These are phyloP conservation scores for Cinara cedri DNA, from an alignment of 2,888 invertebrate genomes.

Conservation along the genomic window DNA sequence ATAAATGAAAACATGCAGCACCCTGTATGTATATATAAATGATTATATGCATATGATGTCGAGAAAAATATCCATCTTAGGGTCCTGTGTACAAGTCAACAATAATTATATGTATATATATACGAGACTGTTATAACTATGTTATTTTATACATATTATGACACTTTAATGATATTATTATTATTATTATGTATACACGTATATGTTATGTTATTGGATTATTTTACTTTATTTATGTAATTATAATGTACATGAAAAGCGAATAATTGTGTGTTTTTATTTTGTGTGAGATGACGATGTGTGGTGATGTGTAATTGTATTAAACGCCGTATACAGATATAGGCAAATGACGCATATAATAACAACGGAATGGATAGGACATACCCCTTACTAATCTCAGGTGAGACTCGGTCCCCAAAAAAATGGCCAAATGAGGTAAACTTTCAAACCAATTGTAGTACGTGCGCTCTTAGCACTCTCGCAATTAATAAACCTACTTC, in stretches of 20 bases:
- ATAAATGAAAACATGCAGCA: slow-evolving; percentile 38
- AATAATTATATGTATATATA: slow-evolving; percentile 6
- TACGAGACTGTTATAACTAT: not conserved
- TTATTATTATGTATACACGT: too few relatives aligned
- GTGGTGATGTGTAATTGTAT: not conserved
- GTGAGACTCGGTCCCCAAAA: too few relatives aligned
- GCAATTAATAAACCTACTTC: too few relatives aligned
- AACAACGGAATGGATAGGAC: too few relatives aligned
- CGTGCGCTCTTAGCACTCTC: too few relatives aligned
- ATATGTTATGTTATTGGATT: not conserved
- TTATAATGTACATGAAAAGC: too few relatives aligned
- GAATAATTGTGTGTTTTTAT: slow-evolving; percentile 11
- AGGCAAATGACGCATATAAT: too few relatives aligned
- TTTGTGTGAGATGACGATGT: slow-evolving; percentile 9
- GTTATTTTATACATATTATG: not conserved
- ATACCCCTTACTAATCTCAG: too few relatives aligned
- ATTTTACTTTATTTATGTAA: not conserved
- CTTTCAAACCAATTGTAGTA: too few relatives aligned
- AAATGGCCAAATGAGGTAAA: too few relatives aligned
- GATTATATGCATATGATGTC: too few relatives aligned
- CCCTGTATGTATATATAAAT: not conserved
- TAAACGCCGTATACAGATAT: not conserved
- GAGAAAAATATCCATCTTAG: slow-evolving; percentile 20
- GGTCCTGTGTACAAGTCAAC: not conserved
- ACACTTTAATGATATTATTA: not conserved